Evolutionary conservation across 1,140 invertebrate species (phyloP), one percentile per base, ranked within the genome.

Genomic region (Orius insidiosus): DNA sequence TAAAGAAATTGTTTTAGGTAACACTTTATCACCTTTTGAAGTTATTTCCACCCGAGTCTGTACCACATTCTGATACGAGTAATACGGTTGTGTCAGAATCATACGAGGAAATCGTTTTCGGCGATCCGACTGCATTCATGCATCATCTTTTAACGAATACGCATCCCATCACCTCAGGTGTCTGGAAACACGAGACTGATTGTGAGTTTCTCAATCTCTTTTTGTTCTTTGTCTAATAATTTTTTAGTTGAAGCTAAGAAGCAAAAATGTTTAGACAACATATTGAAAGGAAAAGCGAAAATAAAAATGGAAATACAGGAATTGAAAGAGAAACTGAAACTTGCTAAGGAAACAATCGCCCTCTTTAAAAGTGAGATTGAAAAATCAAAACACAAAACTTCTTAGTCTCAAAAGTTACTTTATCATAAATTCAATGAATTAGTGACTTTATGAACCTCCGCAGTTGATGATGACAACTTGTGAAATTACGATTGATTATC

Each of bases 51-150:
- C 24, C 24, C 3, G 87, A 92, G 69, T 78, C 77, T 2, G 59
- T 68, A 0, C 72, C 79, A 52, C 78, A 82, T 52, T 64, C 63
- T 2, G 47, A 55, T 65, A 48, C 71, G 6, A 78, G 75, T 13
- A 84, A 80, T 51, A 84, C 89, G 53, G 65, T 96, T 0, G 84
- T 94, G 0, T 86, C 86, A 3, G 93, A 98, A 67, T 85, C 78
- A 56, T 98, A 98, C 62, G 93, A 97, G 63, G 93, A 98, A 71
- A 85, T 98, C 47, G 86, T 97, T 1, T 98, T 97, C 60, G 87
- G 85, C 75, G 94, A 98, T 59, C 93, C 93, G 7, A 92, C 89
- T 3, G 76, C 81, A 39, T 68, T 85, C 41, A 95, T 96, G 87
- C 85, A 93, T 55, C 84, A 89, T 59, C 67, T 90, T 16, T 62